phyloP scores from a whole-genome alignment of 2,113 vertebrate species.

The Pluvianellus socialis region DNA sequence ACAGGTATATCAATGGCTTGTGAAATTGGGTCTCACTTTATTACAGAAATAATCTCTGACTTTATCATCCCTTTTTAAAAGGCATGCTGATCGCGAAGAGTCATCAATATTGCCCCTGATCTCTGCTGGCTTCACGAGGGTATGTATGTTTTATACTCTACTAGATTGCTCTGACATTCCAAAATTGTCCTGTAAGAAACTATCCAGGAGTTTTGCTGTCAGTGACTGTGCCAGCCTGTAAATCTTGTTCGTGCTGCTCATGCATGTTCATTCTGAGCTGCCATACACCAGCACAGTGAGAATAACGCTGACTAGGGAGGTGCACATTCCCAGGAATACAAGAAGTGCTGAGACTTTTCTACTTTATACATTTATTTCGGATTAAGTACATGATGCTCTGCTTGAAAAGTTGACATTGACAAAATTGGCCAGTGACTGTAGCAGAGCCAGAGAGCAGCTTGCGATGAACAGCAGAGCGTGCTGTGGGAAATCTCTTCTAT shows the following conservation, averaged over 20 bases:
- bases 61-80: conserved; percentile 66
- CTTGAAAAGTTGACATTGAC: neutral
- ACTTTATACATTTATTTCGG: neutral
- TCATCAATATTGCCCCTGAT: conserved; percentile 91
- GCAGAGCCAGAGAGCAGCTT: neutral
- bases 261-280: neutral
- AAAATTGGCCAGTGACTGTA: neutral
- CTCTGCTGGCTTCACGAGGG: conserved; percentile 94
- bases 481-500: neutral
- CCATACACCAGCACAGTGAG: neutral
- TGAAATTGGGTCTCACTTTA: neutral
- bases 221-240: neutral
- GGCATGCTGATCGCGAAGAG: conserved; percentile 89
- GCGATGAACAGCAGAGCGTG: neutral
- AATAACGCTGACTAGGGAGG: neutral
- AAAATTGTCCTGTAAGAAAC: neutral
- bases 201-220: neutral
- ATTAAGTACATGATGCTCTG: neutral
- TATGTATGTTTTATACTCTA: conserved; percentile 56
- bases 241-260: neutral
- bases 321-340: neutral
- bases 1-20: neutral
- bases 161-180: neutral
- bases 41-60: neutral
- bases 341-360: neutral